Conservation (phyloP, 35 echinoderm and acorn worm species). For the Anneissia japonica region DNA sequence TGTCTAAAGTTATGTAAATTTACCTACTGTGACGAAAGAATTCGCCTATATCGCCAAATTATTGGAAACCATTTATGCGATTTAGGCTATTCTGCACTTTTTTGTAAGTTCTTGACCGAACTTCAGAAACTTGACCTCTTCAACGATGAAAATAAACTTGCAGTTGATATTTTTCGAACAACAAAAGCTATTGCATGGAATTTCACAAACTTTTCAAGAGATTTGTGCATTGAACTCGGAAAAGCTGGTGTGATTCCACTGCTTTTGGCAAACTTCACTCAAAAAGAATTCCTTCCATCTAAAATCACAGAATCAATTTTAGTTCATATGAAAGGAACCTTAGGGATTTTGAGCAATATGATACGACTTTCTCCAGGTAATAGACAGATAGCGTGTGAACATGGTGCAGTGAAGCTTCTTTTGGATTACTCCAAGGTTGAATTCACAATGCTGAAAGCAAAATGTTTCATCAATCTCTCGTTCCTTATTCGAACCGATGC, state of each 20-base stretch:
- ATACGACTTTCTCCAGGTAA: conserved; percentile 32
- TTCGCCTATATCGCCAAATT: neutral
- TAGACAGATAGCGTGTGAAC: conserved; percentile 17
- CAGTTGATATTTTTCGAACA: neutral
- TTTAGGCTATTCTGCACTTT: neutral
- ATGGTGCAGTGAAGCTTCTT: conserved; percentile 31
- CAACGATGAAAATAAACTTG: neutral
- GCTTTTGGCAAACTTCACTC: conserved; percentile 40
- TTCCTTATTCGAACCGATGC: conserved; percentile 70
- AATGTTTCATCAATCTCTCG: conserved; percentile 50
- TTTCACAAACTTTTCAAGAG: conserved; percentile 58
- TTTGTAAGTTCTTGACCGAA: neutral
- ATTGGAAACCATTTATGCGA: neutral
- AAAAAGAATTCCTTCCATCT: conserved; percentile 42
- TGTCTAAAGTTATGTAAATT: neutral
- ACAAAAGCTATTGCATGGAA: conserved; percentile 38
- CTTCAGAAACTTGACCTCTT: neutral
- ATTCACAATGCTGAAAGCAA: conserved; percentile 48
- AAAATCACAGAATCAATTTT: conserved; percentile 38
- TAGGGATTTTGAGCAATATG: conserved; percentile 73
- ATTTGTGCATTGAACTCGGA: conserved; percentile 32
- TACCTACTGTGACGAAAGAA: neutral
- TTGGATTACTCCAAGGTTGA: conserved; percentile 14
- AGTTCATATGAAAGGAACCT: conserved; percentile 43
- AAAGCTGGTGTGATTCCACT: conserved; percentile 32